phyloP scores from a whole-genome alignment of 2,113 vertebrate genomes.

The Sylvia atricapilla region DNA sequence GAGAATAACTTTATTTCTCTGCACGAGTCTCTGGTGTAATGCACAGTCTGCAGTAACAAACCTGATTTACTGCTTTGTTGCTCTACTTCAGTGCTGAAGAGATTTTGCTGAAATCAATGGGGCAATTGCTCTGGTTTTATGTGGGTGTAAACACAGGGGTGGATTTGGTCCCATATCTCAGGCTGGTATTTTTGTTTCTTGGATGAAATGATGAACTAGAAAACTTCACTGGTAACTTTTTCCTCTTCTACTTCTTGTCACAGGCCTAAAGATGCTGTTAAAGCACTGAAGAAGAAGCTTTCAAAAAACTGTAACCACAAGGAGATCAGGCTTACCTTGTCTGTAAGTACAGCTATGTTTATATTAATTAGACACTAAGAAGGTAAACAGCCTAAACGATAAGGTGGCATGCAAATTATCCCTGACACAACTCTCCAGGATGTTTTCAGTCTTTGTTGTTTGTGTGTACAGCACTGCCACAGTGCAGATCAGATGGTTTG shows the following conservation, averaged over 20 bases:
- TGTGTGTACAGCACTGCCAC: background rate
- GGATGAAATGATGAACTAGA: background rate
- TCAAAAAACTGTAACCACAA: constrained; percentile 81
- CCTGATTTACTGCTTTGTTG: background rate
- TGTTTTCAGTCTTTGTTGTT: constrained; percentile 8
- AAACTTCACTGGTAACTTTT: background rate
- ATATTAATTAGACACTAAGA: constrained; percentile 25
- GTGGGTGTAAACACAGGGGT: background rate
- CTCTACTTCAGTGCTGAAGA: background rate
- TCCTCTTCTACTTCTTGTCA: constrained; percentile 11
- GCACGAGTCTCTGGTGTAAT: background rate
- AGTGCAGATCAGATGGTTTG: background rate
- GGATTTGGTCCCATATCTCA: background rate
- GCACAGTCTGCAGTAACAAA: background rate
- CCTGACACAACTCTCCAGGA: background rate
- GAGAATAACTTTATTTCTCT: background rate
- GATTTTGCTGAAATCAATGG: background rate
- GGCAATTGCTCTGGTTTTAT: background rate
- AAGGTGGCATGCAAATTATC: constrained; percentile 14
- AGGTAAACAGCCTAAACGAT: constrained; percentile 31
- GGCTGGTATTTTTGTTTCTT: background rate
- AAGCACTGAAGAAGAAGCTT: constrained; percentile 79
- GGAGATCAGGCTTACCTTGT: constrained; percentile 78
- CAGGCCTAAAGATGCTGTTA: constrained; percentile 79
- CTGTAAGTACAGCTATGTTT: constrained; percentile 72